phyloP scores from a whole-genome alignment of 2,888 invertebrate genomes.

The Tuta absoluta region DNA sequence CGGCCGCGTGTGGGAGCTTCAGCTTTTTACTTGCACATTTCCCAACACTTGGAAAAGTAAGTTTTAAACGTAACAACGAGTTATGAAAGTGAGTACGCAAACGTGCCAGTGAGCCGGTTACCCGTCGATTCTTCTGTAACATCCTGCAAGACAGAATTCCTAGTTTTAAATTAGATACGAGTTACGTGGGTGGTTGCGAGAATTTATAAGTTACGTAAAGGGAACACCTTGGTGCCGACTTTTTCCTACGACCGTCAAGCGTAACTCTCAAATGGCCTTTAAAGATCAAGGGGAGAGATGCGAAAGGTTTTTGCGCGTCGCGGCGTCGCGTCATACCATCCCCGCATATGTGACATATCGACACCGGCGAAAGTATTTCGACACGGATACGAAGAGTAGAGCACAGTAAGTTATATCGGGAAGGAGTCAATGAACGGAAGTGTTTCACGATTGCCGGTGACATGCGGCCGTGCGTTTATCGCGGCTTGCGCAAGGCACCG shows the following conservation, averaged over 20 bases:
- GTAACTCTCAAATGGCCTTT: constrained; percentile 54
- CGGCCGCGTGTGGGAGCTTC: constrained; percentile 71
- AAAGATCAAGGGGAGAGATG: constrained; percentile 58
- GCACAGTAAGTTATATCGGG: constrained; percentile 68
- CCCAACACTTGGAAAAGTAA: constrained; percentile 73
- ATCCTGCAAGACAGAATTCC: constrained; percentile 63
- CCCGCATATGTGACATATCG: constrained; percentile 56
- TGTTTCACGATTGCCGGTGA: constrained; percentile 75
- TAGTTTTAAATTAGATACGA: constrained; percentile 46
- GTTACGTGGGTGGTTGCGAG: constrained; percentile 49
- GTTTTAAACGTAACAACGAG: constrained; percentile 71
- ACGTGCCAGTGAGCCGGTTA: constrained; percentile 60
- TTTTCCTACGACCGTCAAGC: constrained; percentile 44
- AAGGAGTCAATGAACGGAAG: constrained; percentile 81
- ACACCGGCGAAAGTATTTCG: constrained; percentile 65
- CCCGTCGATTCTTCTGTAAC: constrained; percentile 60
- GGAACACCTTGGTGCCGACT: constrained; percentile 39
- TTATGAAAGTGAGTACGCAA: constrained; percentile 77
- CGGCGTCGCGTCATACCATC: constrained; percentile 35
- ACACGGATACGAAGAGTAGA: constrained; percentile 55
- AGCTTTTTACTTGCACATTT: constrained; percentile 68
- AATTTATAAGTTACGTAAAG: constrained; percentile 39
- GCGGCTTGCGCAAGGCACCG: constrained; percentile 68
- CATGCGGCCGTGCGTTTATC: constrained; percentile 73
- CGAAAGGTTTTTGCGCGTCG: constrained; percentile 40